Evolutionary conservation across 2,113 vertebrate genomes (phyloP).

Genomic region (Regulus satrapa): DNA sequence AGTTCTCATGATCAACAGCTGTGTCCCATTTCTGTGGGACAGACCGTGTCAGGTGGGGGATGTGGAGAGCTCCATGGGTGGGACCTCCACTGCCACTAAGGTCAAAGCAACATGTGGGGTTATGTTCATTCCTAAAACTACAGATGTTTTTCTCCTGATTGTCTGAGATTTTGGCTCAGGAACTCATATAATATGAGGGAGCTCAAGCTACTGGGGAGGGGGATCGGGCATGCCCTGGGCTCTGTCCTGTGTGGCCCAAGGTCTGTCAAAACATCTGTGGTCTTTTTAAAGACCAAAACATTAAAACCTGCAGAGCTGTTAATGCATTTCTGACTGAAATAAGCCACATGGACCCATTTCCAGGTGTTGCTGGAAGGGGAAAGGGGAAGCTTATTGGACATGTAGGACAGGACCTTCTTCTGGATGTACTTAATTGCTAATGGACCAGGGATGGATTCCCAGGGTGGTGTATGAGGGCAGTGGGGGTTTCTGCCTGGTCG

Average conservation of each 20-base stretch:
- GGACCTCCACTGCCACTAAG: not conserved
- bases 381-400: not conserved
- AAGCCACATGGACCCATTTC: not conserved
- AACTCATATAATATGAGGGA: not conserved
- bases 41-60: not conserved
- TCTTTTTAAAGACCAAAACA: not conserved
- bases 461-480: rapidly evolving
- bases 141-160: not conserved
- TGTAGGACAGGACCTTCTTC: not conserved
- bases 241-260: not conserved
- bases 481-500: not conserved
- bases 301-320: not conserved
- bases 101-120: not conserved
- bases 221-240: not conserved
- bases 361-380: not conserved
- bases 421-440: not conserved
- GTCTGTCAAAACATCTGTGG: rapidly evolving
- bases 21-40: not conserved
- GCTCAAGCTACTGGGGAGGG: not conserved
- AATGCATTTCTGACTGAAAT: not conserved
- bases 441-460: not conserved
- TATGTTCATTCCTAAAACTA: not conserved
- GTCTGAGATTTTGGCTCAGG: not conserved
- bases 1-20: not conserved
- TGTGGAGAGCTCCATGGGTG: not conserved